A percentile compares a stretch with the other conserved stretches of the same genome.
phyloP scores from a whole-genome alignment of 1,140 invertebrate genomes.

The Phortica variegata region DNA sequence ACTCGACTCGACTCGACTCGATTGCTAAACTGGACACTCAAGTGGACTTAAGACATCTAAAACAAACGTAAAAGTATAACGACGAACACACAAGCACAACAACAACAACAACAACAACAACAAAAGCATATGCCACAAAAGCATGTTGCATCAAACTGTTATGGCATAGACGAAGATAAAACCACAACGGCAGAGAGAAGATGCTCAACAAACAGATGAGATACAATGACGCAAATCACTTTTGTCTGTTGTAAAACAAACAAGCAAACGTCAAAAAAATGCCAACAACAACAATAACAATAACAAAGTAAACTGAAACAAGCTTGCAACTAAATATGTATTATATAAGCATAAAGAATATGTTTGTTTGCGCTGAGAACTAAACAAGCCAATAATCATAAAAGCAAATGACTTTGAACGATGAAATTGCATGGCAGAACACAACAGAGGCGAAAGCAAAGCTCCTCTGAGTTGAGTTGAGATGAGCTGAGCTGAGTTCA shows the following conservation, averaged over 20 bases:
- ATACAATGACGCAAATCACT: too few species aligned
- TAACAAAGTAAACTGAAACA: slow-evolving; percentile 18
- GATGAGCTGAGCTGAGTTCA: too few species aligned
- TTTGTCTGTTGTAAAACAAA: too few species aligned
- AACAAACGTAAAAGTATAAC: not conserved
- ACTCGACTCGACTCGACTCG: too few species aligned
- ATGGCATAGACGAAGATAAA: too few species aligned
- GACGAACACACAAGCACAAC: slow-evolving; percentile 16
- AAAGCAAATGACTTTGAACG: slow-evolving; percentile 57
- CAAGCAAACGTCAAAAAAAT: not conserved
- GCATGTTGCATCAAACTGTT: too few species aligned
- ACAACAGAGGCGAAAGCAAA: not conserved
- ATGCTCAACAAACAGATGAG: too few species aligned
- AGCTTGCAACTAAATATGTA: slow-evolving; percentile 53
- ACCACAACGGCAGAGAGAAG: too few species aligned
- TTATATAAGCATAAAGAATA: slow-evolving; percentile 55
- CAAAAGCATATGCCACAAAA: slow-evolving; percentile 25
- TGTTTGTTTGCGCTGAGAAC: slow-evolving; percentile 42
- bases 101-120: too few species aligned
- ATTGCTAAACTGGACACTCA: too few species aligned
- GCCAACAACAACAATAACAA: not conserved
- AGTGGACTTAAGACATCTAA: too few species aligned
- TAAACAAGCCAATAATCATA: slow-evolving; percentile 58
- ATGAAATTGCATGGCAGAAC: slow-evolving; percentile 26
- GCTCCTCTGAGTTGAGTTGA: slow-evolving; percentile 19